phyloP scores from a whole-genome alignment of 2,888 invertebrate genomes.

The Nemotelus pantherinus region DNA sequence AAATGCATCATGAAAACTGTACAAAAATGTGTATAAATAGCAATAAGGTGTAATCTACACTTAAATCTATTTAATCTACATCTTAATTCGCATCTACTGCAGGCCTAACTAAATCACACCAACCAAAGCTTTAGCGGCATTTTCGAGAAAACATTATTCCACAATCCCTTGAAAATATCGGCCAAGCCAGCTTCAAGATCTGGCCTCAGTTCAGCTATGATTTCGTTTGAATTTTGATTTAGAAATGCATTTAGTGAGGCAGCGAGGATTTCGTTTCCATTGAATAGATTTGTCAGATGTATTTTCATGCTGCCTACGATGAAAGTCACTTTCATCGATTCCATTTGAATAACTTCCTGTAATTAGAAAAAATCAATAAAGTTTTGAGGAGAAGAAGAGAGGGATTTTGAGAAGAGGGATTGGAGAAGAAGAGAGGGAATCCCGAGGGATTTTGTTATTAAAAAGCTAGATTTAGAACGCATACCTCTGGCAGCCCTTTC shows the following conservation, averaged over 20 bases:
- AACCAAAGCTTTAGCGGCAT: conserved; percentile 70
- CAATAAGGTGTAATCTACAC: background rate
- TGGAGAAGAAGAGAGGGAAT: background rate
- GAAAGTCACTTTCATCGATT: conserved; percentile 69
- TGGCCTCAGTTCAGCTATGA: conserved; percentile 69
- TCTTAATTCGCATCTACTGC: background rate
- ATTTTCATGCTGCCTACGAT: conserved; percentile 67
- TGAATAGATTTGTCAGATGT: conserved; percentile 70
- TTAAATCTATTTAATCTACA: no score
- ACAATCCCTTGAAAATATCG: conserved; percentile 68
- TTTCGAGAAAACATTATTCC: conserved; percentile 70
- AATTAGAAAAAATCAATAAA: conserved; percentile 32
- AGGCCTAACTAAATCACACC: conserved; percentile 54
- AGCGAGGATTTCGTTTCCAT: conserved; percentile 71
- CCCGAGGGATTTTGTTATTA: background rate
- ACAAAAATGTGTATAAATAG: conserved; percentile 32
- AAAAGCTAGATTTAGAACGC: background rate
- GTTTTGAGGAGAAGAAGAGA: background rate
- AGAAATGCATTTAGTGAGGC: conserved; percentile 70
- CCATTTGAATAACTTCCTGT: conserved; percentile 65
- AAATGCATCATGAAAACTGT: background rate
- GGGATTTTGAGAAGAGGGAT: no score
- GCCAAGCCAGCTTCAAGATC: conserved; percentile 68
- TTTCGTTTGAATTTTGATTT: conserved; percentile 70
- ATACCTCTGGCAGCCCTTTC: conserved; percentile 62